phyloP scores from a whole-genome alignment of 2,113 vertebrate species.

The Microcebus tavaratra region DNA sequence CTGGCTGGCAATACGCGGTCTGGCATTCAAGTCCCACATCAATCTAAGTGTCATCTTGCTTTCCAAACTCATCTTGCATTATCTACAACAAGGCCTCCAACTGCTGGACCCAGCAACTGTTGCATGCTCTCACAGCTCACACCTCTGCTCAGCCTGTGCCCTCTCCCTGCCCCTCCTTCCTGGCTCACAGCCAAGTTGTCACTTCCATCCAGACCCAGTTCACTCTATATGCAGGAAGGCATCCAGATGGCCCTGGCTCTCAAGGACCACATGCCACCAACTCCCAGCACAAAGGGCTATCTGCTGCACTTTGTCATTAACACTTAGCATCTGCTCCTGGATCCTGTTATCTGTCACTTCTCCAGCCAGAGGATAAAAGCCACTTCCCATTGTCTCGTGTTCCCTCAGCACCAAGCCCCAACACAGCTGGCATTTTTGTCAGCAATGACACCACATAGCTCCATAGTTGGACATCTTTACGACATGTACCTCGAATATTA shows the following conservation, averaged over 20 bases:
- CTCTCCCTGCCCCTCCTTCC: background rate
- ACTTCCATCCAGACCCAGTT: background rate
- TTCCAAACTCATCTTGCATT: background rate
- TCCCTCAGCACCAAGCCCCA: background rate
- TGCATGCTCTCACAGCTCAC: background rate
- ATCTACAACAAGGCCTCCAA: background rate
- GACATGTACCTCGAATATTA: conserved; percentile 21
- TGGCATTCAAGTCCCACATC: background rate
- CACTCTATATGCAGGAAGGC: background rate
- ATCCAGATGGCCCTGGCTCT: conserved; percentile 18
- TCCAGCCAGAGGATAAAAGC: background rate
- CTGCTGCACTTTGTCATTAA: background rate
- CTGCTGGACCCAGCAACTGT: background rate
- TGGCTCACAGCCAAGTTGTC: background rate
- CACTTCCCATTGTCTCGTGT: background rate
- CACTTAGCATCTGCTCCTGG: background rate
- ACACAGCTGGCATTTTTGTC: background rate
- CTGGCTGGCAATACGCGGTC: background rate
- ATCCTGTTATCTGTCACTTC: background rate
- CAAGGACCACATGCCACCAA: background rate
- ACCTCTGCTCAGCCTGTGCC: background rate
- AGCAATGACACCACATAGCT: background rate
- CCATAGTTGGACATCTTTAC: background rate
- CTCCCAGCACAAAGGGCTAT: background rate
- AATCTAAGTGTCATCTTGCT: background rate